phyloP scores from a whole-genome alignment of 2,113 vertebrate species.

The Sapajus apella region DNA sequence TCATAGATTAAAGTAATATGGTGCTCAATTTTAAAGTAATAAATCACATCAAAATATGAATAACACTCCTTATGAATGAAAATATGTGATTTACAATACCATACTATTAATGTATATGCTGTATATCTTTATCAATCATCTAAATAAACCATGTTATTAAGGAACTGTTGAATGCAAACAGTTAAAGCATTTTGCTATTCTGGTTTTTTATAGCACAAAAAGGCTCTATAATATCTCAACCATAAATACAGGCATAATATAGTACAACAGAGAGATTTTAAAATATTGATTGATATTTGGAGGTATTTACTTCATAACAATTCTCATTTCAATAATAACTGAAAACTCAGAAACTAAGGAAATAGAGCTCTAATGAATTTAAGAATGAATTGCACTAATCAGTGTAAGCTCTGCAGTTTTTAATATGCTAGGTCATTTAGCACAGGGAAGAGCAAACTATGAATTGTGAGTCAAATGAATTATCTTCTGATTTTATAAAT shows the following conservation, averaged over 20 bases:
- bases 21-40: conserved; percentile 68
- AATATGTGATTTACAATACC: conserved; percentile 76
- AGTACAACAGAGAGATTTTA: background rate
- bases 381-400: background rate
- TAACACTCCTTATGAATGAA: conserved; percentile 70
- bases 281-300: background rate
- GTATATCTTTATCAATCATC: conserved; percentile 68
- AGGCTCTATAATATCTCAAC: background rate
- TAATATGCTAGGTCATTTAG: background rate
- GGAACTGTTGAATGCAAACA: conserved; percentile 44
- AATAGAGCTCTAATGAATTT: background rate
- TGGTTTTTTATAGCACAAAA: conserved; percentile 30
- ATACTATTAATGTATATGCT: conserved; percentile 46
- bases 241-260: background rate
- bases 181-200: conserved; percentile 32
- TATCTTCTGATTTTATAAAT: background rate
- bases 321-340: background rate
- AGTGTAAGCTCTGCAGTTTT: background rate
- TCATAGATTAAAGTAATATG: conserved; percentile 56
- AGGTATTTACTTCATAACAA: background rate
- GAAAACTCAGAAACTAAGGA: background rate
- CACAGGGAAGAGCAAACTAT: background rate
- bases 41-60: conserved; percentile 69
- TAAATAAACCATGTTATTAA: conserved; percentile 63
- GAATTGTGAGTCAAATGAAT: background rate